These are phyloP conservation scores for Trichogramma dendrolimi DNA, from an alignment of 2,888 invertebrate genomes.

Conservation along the genomic window DNA sequence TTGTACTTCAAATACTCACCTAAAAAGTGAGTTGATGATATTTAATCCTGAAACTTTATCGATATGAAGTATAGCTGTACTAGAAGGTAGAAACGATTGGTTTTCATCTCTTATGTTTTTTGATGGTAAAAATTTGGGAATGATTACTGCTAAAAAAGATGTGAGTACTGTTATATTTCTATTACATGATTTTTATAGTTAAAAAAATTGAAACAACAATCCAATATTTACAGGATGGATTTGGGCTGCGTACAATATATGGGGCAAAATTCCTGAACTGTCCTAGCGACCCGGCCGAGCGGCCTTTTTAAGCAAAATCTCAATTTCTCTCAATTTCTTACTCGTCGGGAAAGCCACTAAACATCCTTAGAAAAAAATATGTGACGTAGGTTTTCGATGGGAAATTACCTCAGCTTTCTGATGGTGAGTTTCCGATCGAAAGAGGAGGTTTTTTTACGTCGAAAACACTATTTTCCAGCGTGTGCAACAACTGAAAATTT, in stretches of 20 bases:
- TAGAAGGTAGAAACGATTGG: slow-evolving; percentile 50
- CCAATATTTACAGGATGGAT: slow-evolving; percentile 62
- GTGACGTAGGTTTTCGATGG: no score
- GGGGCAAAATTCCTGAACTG: no score
- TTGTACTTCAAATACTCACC: slow-evolving; percentile 70
- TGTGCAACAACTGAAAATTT: no score
- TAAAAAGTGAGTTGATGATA: slow-evolving; percentile 48
- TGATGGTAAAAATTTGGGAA: slow-evolving; percentile 74
- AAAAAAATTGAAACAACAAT: background rate
- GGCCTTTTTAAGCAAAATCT: no score
- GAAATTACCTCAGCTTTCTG: no score
- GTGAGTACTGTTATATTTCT: slow-evolving; percentile 53
- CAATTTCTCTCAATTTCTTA: no score
- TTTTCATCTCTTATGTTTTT: slow-evolving; percentile 62
- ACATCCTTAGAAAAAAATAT: no score
- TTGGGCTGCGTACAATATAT: slow-evolving; percentile 72
- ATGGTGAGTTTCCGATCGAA: no score
- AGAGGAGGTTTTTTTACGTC: no score
- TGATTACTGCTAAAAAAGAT: slow-evolving; percentile 75
- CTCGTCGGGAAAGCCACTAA: no score
- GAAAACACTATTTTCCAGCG: no score
- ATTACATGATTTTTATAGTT: slow-evolving; percentile 6
- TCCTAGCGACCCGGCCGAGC: no score
- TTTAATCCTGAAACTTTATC: slow-evolving; percentile 54
- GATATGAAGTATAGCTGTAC: slow-evolving; percentile 53